A percentile compares a stretch with the other conserved stretches of the same genome.
Evolutionary conservation across 1,140 invertebrate genomes (phyloP).

Genomic region (Nomia melanderi): DNA sequence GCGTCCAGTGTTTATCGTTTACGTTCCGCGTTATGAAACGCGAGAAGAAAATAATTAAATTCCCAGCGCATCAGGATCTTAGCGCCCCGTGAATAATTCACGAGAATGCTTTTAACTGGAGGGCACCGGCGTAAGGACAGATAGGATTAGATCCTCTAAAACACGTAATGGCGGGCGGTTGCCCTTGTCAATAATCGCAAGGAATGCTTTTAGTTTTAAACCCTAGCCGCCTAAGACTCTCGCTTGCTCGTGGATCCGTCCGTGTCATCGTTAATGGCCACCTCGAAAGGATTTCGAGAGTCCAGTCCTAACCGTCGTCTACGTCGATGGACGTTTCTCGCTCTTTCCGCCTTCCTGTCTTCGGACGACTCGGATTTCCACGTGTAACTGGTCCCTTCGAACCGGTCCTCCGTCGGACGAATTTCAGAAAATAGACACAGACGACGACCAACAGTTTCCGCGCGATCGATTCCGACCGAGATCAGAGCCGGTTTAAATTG

Average conservation of each 20-base stretch:
- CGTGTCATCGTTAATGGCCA: constrained; percentile 57
- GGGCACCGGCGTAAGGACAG: constrained; percentile 8
- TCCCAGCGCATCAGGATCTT: constrained; percentile 45
- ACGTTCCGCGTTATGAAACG: constrained; percentile 19
- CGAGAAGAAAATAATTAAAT: constrained; percentile 49
- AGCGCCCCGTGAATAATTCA: constrained; percentile 60
- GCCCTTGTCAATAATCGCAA: constrained; percentile 66
- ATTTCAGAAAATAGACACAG: neutral
- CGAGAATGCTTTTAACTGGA: constrained; percentile 61
- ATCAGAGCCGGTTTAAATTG: constrained; percentile 16
- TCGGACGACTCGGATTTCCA: neutral
- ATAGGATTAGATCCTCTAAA: constrained; percentile 34
- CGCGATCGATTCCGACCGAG: constrained; percentile 6
- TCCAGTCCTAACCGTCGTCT: constrained; percentile 44
- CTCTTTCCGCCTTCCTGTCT: constrained; percentile 1
- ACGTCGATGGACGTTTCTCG: constrained; percentile 42
- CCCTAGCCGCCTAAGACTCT: constrained; percentile 30
- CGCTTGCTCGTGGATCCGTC: constrained; percentile 24
- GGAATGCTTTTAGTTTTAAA: constrained; percentile 69
- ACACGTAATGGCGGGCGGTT: constrained; percentile 47
- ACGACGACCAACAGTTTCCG: neutral
- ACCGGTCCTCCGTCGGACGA: neutral
- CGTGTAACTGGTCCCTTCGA: neutral
- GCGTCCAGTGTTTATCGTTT: neutral
- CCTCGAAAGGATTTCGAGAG: constrained; percentile 31